A percentile compares a stretch with the other conserved stretches of the same genome.
These are phyloP conservation scores for Prinia subflava DNA, from an alignment of 2,113 vertebrate species.

Conservation along the genomic window DNA sequence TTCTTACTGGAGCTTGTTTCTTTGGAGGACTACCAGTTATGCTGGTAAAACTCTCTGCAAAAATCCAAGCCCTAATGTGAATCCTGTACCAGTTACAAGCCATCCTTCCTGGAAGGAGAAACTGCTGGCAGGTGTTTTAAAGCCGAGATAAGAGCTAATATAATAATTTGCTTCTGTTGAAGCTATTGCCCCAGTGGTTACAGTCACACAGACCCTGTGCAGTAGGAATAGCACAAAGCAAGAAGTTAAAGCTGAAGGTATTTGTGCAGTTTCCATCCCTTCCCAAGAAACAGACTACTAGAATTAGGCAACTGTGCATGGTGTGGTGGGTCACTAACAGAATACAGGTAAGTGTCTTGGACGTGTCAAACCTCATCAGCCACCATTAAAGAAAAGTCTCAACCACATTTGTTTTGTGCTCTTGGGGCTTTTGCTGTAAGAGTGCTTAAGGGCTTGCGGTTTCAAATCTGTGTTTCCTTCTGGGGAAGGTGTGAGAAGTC, in stretches of 20 bases:
- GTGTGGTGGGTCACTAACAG: neutral
- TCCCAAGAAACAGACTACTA: neutral
- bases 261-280: neutral
- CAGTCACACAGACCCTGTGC: neutral
- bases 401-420: fast-evolving
- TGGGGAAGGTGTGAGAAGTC: neutral
- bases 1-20: neutral
- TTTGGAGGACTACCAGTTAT: neutral
- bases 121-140: neutral
- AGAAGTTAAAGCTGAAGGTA: neutral
- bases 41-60: neutral
- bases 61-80: neutral
- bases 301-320: neutral
- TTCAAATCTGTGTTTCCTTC: neutral
- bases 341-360: neutral
- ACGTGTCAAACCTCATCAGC: neutral
- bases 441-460: neutral
- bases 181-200: neutral
- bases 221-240: neutral
- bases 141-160: neutral
- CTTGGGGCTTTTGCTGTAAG: neutral
- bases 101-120: neutral
- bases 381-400: neutral
- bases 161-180: neutral
- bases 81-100: neutral